Conservation (phyloP, 37 sponge, comb jelly and placozoan species). For the Haliclona indistincta region DNA sequence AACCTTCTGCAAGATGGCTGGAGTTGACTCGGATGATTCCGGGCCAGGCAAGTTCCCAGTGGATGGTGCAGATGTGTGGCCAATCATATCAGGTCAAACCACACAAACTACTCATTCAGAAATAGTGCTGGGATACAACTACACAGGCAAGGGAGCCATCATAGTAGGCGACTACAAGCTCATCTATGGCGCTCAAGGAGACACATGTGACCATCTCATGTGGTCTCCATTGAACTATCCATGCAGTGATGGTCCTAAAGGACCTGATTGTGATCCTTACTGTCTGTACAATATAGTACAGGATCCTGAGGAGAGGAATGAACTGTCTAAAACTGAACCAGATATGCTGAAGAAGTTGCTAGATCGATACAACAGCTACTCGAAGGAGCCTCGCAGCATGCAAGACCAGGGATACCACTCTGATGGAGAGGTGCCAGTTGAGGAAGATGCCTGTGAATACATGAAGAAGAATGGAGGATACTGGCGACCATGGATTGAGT, state of each 20-base stretch:
- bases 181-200: background rate
- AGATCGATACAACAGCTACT: constrained; percentile 17
- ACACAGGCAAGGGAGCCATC: constrained; percentile 7
- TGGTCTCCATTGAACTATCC: constrained; percentile 10
- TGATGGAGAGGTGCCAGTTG: background rate
- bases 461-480: constrained; percentile 1
- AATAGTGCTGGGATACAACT: constrained; percentile 33
- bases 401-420: constrained; percentile 7
- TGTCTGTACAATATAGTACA: constrained; percentile 15
- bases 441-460: background rate
- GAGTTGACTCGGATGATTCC: constrained; percentile 20
- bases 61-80: constrained; percentile 45
- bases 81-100: constrained; percentile 11
- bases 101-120: constrained; percentile 4
- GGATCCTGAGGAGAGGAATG: constrained; percentile 35
- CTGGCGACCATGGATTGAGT: constrained; percentile 33
- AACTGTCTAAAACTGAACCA: constrained; percentile 15
- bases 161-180: constrained; percentile 33
- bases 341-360: constrained; percentile 19
- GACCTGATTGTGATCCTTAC: constrained; percentile 6
- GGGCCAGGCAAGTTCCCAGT: constrained; percentile 35
- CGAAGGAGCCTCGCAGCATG: background rate
- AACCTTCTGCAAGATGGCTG: constrained; percentile 38
- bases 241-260: background rate
- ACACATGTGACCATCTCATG: background rate